These are phyloP conservation scores for Zaprionus ornatus DNA, from an alignment of 1,140 invertebrate species.

Conservation along the genomic window DNA sequence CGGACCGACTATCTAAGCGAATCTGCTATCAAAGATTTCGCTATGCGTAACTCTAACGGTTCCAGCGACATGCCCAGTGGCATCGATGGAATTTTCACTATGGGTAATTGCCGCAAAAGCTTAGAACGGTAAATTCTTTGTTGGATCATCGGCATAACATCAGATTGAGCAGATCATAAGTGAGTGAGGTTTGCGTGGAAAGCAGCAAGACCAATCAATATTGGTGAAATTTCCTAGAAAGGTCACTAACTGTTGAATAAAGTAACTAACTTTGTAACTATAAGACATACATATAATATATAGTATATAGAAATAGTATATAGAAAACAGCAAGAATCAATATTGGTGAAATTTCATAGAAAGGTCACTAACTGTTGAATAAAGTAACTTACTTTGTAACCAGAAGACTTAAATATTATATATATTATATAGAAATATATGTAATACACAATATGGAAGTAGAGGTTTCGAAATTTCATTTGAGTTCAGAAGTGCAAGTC, in stretches of 20 bases:
- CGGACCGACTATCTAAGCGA: constrained; percentile 10
- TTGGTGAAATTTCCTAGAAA: neutral
- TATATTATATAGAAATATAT: too few relatives aligned
- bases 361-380: too few relatives aligned
- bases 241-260: too few relatives aligned
- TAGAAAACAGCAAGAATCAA: neutral
- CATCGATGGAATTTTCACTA: constrained; percentile 39
- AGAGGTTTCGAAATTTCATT: neutral
- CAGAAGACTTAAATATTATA: too few relatives aligned
- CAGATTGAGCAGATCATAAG: neutral
- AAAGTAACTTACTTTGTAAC: too few relatives aligned
- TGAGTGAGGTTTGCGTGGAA: neutral
- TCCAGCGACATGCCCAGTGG: constrained; percentile 32
- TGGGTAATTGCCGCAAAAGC: constrained; percentile 31
- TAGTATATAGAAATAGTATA: too few relatives aligned
- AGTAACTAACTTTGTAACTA: too few relatives aligned
- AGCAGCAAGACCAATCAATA: neutral
- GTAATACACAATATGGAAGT: too few relatives aligned
- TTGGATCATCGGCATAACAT: constrained; percentile 2
- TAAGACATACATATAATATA: too few relatives aligned
- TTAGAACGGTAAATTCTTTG: constrained; percentile 40
- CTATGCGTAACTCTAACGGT: constrained; percentile 50
- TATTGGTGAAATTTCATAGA: neutral
- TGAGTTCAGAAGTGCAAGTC: neutral
- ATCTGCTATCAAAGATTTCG: constrained; percentile 26